Base-by-base conservation (phyloP, 2,797 vertebrate species). In the Cyprinodon diabolis region DNA sequence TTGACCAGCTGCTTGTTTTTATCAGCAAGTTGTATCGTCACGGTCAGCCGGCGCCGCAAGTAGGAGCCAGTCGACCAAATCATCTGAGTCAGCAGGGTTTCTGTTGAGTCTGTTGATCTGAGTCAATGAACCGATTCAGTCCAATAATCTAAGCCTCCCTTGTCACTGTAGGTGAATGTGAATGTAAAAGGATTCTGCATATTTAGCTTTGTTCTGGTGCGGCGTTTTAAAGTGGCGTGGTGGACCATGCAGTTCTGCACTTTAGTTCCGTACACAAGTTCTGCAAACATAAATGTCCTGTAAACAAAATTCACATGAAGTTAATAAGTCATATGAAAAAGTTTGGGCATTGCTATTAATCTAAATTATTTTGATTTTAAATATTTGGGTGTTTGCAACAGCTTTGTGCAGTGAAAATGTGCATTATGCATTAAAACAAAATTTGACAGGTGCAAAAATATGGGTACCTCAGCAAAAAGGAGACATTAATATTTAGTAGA, bases 1-100 rank as follows among this genome's bases (percentile, higher is more conserved):
- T 54, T 55, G 17, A 62, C 37, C 9, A 40, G 60, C 40, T 21
- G 58, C 15, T 62, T 62, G 35, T 63, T 63, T 63, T 21, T n/a
- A 40, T 8, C 37, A 5, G 19, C 37, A n/a, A n/a, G 40, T 62
- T 43, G 17, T 63, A 43, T 43, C 40, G 35, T 21, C 9, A 15
- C 19, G 19, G 37, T 43, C 19, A 6, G 4, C 37, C 37, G 35
- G 37, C 35, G 40, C 5, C 21, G 60, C 8, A 43, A 63, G 19
- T 63, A 4, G 60, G 17, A 63, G 37, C 60, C 60, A 63, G 17
- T 63, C 35, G 21, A n/a, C 37, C 37, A 9, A 21, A 63, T 43
- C 37, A 63, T 43, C 60, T 21, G 60, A 63, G 4, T 63, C 60
- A 40, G 60, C 60, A 63, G 60, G n/a, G 37, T 48, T 65, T 66